Evolutionary conservation across 2,888 invertebrate species (phyloP).

Genomic region (Papilio demoleus): DNA sequence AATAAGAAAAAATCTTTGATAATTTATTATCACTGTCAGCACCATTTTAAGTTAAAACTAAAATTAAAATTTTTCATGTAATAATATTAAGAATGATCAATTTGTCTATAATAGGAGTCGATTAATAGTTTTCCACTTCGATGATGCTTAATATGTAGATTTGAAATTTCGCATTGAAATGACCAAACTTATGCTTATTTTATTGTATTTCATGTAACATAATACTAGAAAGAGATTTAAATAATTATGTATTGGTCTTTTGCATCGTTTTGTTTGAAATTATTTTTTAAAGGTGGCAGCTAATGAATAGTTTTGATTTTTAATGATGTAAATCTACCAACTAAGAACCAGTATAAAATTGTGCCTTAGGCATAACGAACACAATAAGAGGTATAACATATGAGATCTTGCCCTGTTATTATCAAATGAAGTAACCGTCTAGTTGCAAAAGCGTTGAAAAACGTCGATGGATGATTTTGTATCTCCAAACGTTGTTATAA

Average conservation of each 20-base stretch:
- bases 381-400: background rate
- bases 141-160: conserved; percentile 35
- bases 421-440: conserved; percentile 1
- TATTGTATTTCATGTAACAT: conserved; percentile 31
- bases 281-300: background rate
- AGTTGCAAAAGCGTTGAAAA: conserved; percentile 15
- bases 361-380: background rate
- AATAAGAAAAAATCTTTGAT: conserved; percentile 19
- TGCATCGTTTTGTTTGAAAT: conserved; percentile 7
- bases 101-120: conserved; percentile 35
- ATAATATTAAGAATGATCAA: conserved; percentile 30
- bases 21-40: conserved; percentile 28
- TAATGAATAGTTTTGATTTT: background rate
- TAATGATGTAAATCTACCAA: background rate
- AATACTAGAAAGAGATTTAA: conserved; percentile 15
- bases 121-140: conserved; percentile 38
- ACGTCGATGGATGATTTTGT: background rate
- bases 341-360: background rate
- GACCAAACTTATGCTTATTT: conserved; percentile 40
- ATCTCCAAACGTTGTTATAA: background rate
- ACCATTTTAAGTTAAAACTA: conserved; percentile 21
- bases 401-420: conserved; percentile 17
- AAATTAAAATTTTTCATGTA: conserved; percentile 25
- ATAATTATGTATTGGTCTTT: conserved; percentile 18
- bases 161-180: conserved; percentile 37